Evolutionary conservation across 2,888 invertebrate species (phyloP), one percentile per base, ranked within the genome.

Genomic region (Xylota sylvarum): DNA sequence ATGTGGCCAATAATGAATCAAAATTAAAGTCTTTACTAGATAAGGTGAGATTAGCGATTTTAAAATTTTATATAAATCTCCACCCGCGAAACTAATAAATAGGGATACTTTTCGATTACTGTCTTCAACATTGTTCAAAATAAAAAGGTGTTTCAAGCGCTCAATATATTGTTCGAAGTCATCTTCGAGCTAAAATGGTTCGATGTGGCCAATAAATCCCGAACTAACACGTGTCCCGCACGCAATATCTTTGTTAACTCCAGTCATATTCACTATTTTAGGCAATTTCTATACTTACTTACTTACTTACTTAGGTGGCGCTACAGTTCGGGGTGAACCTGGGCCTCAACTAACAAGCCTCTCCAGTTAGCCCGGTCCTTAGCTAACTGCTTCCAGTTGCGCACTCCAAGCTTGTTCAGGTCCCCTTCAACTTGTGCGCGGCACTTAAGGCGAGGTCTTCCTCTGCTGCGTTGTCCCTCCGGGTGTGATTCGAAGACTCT

Each of bases 131-230:
- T 43, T 19, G n/a, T 55, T 55, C 37, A 74, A 46, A n/a, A 52
- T 64, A 55, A 62, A 64, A 2, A 72, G 50, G 4, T 73, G 37
- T 14, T 73, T 40, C 14, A 60, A 37, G 0, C 55, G 62, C 14
- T 74, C 50, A 50, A 62, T 62, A 40, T 74, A 64, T 52, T 73
- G 40, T 14, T 62, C 73, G 9, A 62, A 73, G 14, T 73, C 50
- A 62, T 62, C 62, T 62, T 73, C 40, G 6, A 62, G 30, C 14
- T 30, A 52, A 52, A 73, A 62, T 17, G 50, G 37, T 62, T 55
- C 62, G 14, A 62, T 73, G 17, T 62, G 52, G 27, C 9, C n/a
- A n/a, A n/a, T n/a, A n/a, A n/a, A n/a, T n/a, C 50, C 19, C 0
- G 48, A 48, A 14, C 19, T 48, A 14, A 14, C 19, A 48, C 0